These are phyloP conservation scores for Rhingia rostrata DNA, from an alignment of 2,888 invertebrate species.

Conservation along the genomic window DNA sequence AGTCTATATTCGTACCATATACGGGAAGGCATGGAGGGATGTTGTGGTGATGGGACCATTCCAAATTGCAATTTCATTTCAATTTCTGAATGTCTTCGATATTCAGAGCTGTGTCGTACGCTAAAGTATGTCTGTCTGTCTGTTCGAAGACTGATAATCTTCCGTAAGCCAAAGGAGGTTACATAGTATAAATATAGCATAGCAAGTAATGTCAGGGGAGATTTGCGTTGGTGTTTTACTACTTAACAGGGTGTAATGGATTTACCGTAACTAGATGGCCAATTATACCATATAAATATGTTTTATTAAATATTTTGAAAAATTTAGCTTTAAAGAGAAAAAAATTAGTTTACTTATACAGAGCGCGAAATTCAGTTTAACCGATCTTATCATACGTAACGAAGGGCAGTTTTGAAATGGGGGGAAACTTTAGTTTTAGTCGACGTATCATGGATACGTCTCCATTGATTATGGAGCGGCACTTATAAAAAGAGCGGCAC, in stretches of 20 bases:
- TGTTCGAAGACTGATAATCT: conserved; percentile 69
- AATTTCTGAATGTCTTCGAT: conserved; percentile 69
- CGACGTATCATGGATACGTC: too few species aligned
- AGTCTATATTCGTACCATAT: conserved; percentile 16
- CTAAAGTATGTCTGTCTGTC: conserved; percentile 57
- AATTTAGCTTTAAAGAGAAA: too few species aligned
- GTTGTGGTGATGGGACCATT: conserved; percentile 22
- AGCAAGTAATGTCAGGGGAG: conserved; percentile 49
- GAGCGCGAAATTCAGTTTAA: too few species aligned
- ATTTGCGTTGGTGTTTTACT: conserved; percentile 53
- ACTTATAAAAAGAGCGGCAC: too few species aligned
- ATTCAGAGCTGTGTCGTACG: conserved; percentile 54
- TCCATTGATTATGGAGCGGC: too few species aligned
- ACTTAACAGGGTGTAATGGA: conserved; percentile 51
- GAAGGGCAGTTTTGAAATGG: too few species aligned
- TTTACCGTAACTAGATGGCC: not conserved
- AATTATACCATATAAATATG: too few species aligned
- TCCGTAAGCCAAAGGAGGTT: conserved; percentile 40
- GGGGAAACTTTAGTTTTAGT: too few species aligned
- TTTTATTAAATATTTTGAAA: too few species aligned
- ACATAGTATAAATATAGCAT: conserved; percentile 9
- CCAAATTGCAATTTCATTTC: conserved; percentile 72
- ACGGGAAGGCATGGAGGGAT: conserved; percentile 21
- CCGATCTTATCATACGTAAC: too few species aligned
- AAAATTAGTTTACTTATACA: too few species aligned